Base-by-base conservation (phyloP, 2,888 invertebrate genomes). In the Carpatolechia fugitivella region DNA sequence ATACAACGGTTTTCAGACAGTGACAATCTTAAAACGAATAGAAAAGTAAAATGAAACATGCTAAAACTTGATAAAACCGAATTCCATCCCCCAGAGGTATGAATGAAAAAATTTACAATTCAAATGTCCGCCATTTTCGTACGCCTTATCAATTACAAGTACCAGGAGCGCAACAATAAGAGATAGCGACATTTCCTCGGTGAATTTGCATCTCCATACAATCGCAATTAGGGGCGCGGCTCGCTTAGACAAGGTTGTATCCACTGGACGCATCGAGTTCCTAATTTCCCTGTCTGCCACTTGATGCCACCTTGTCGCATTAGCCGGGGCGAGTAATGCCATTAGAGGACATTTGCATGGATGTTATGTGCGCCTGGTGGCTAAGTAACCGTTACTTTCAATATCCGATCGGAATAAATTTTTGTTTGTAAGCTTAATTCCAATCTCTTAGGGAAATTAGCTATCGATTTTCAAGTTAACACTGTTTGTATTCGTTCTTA, bases 121-220 rank as follows among this genome's bases (percentile, higher is more conserved):
- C 82, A 85, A 87, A 87, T 86, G 41, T 46, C 53, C 53, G 35
- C 52, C 60, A 57, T 59, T 59, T 59, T 51, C 74, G 70, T 68
- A 77, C 83, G 82, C 86, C 85, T 87, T 88, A 87, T 88, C 88
- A 88, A 87, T 87, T 87, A 87, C 88, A 83, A 79, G 80, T 84
- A 81, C 80, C 72, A 76, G 79, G 79, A 73, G 68, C 71, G 69
- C 80, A 72, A 72, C 78, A 78, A 77, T 78, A 70, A 74, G 71
- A 74, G 76, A 74, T 74, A 74, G 78, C 79, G 77, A 72, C 73
- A 70, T 80, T 80, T 80, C 53, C 56, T 54, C 40, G 40, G 61
- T 68, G 75, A 80, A 86, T 87, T 88, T 88, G 85, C 74, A 77
- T 78, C 75, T 78, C 72, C 71, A 72, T 71, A 72, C 70, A 78